Evolutionary conservation across 1,140 invertebrate genomes (phyloP), one percentile per base, ranked within the genome.

Genomic region (Tetraneura akinire): DNA sequence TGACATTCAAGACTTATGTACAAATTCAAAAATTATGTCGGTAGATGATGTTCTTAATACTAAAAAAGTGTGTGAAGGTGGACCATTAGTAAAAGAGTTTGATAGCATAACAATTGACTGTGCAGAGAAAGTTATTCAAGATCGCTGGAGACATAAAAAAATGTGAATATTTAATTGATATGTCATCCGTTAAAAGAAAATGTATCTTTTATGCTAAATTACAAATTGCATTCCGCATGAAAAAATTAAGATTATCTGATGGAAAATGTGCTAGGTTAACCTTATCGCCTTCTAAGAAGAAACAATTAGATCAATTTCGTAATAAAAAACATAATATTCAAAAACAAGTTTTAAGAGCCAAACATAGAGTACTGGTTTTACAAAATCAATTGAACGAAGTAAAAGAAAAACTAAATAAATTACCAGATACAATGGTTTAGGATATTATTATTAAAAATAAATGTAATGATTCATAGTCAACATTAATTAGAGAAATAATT

Each of bases 371-470:
- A 53, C n/a, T n/a, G 21, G 21, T n/a, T 13, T 51, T 51, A 53
- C 18, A 53, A 8, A n/a, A 5, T 53, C 9, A 53, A 53, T 53
- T 53, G n/a, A 53, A 53, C 51, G 21, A 18, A 53, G 51, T 9
- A 53, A 53, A 53, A 53, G 51, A 53, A 53, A 21, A 8, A n/a
- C 21, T 53, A 53, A 53, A n/a, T 53, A 53, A n/a, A n/a, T n/a
- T n/a, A n/a, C n/a, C n/a, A n/a, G n/a, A n/a, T n/a, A n/a, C 51
- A 9, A 53, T 53, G n/a, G 10, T 9, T 53, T 53, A 53, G 21
- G 51, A 53, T 53, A n/a, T 53, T n/a, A 53, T n/a, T 53, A 53
- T n/a, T 53, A 21, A 53, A 53, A 5, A 53, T 53, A n/a, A 53
- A 53, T 21, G n/a, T 3, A 53, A n/a, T 53, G 51, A 53, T 53